Evolutionary conservation across 2,888 invertebrate genomes (phyloP), one percentile per base, ranked within the genome.

Genomic region (Vannuccia rotundouncinata): DNA sequence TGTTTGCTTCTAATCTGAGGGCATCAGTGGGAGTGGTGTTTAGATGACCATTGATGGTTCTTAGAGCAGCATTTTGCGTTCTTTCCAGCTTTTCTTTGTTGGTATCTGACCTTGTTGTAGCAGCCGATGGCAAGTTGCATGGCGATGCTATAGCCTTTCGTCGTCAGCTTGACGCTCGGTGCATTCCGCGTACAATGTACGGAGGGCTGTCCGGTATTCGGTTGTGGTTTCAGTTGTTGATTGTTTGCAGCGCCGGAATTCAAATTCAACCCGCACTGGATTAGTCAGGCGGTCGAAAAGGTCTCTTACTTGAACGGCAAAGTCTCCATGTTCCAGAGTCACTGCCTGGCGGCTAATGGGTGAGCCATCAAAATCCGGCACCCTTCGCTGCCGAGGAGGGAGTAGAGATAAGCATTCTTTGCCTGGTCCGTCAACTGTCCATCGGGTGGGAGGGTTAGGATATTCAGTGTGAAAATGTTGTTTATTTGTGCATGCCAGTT

Each of bases 41-140:
- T n/a, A n/a, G n/a, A n/a, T n/a, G n/a, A n/a, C n/a, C n/a, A n/a
- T n/a, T n/a, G n/a, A n/a, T n/a, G n/a, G n/a, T n/a, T n/a, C n/a
- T n/a, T n/a, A n/a, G n/a, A n/a, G n/a, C n/a, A n/a, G n/a, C n/a
- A n/a, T n/a, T n/a, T n/a, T n/a, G n/a, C n/a, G n/a, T n/a, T n/a
- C n/a, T n/a, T n/a, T n/a, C n/a, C n/a, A n/a, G n/a, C n/a, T n/a
- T n/a, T n/a, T n/a, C n/a, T n/a, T n/a, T n/a, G n/a, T n/a, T n/a
- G n/a, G n/a, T n/a, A n/a, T n/a, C n/a, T n/a, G n/a, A n/a, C n/a
- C n/a, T 77, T 77, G 29, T 27, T 45, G 1, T 22, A 31, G 29
- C 77, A 77, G 29, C 31, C 29, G 31, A 77, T 30, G 1, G 59
- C 77, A 0, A 77, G 77, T 59, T 77, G 77, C 77, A 77, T 77